Conservation (phyloP, 2,113 vertebrate species). For the Martes martes region DNA sequence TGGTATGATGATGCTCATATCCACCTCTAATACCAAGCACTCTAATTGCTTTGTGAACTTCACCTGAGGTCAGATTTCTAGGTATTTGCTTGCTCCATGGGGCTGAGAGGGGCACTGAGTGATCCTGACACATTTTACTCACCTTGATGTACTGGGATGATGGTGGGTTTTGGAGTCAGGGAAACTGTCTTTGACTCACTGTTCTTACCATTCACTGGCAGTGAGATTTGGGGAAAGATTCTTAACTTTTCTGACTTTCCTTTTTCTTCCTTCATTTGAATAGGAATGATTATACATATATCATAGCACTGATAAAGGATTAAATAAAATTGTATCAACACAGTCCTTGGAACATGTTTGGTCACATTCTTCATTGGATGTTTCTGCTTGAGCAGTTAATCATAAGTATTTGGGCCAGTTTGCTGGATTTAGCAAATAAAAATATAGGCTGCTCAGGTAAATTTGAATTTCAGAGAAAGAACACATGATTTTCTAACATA, state of each 20-base stretch:
- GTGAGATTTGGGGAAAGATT: neutral
- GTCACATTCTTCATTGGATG: neutral
- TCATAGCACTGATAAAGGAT: neutral
- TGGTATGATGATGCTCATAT: neutral
- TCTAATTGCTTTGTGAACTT: neutral
- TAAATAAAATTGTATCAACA: neutral
- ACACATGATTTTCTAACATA: neutral
- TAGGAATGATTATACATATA: neutral
- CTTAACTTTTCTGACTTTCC: neutral
- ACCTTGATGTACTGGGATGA: neutral
- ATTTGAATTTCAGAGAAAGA: neutral
- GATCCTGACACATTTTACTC: neutral
- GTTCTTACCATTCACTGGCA: neutral
- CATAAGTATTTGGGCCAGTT: neutral
- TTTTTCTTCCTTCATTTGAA: neutral
- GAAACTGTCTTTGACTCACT: neutral
- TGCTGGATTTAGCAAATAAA: neutral
- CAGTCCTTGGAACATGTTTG: neutral
- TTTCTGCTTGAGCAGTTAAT: neutral
- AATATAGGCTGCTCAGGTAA: neutral
- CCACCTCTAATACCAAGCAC: neutral
- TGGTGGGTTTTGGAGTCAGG: neutral
- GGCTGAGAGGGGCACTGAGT: neutral
- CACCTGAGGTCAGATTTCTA: conserved; percentile 29
- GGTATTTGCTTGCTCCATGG: neutral